Evolutionary conservation across 2,888 invertebrate genomes (phyloP), one percentile per base, ranked within the genome.

Genomic region (Drosophila ezoana): DNA sequence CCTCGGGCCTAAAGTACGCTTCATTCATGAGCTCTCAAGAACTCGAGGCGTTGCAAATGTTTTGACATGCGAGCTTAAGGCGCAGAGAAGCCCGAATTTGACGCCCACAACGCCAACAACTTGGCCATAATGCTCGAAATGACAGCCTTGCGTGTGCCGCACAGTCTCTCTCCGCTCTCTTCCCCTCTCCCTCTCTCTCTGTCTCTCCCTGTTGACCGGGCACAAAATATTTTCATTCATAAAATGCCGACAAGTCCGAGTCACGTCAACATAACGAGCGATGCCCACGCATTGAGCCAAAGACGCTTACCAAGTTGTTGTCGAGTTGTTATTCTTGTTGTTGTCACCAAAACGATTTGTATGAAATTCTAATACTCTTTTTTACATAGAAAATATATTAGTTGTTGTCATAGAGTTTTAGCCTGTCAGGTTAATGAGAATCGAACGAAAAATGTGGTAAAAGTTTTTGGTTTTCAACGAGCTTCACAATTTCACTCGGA

Each of bases 111-210:
- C 87, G 83, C 81, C 81, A 87, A 78, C 70, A 61, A 64, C 48
- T 66, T 80, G 86, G 73, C 68, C 73, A 62, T 72, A 73, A 70
- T 67, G 57, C 66, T 51, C 66, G 73, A 89, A 85, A 85, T 89
- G 81, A 84, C 84, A 87, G 79, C 68, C 59, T 87, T 70, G 84
- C 84, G 76, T 85, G 84, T 84, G 73, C 58, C 51, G 54, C 38
- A 37, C 40, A 47, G 23, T 10, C 41, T 48, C n/a, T 53, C 40
- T 8, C 28, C 28, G 8, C 28, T 28, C 28, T 28, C 8, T 28
- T 28, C 23, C 23, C 1, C 23, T 23, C 23, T 23, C 23, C 1
- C 23, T 23, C 23, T 10, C 41, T 62, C n/a, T 53, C 11, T 35
- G 4, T 28, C 45, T 18, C 35, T 37, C 51, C 51, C 10, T 32